Percentiles rank a stretch among this genome's conserved stretches.
Evolutionary conservation across 53 echinoderm and acorn worm genomes (phyloP).

Genomic region (Holothuria leucospilota): DNA sequence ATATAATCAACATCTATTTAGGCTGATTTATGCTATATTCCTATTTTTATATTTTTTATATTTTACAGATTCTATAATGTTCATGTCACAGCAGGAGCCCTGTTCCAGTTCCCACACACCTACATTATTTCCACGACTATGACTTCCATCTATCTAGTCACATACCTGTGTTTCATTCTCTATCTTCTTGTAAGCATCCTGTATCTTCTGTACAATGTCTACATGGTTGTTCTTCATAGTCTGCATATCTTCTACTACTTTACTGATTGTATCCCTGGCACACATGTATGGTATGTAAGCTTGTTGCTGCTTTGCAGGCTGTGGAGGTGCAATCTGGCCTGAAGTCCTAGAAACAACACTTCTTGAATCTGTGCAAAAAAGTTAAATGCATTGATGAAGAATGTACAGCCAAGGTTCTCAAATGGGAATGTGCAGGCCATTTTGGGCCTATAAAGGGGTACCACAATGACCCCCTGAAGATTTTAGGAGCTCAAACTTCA

Average conservation of each 20-base stretch:
- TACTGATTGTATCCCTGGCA: conserved; percentile 85
- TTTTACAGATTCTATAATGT: too few species aligned
- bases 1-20: too few species aligned
- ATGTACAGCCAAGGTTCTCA: neutral
- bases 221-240: conserved; percentile 91
- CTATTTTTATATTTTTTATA: too few species aligned
- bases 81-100: too few species aligned
- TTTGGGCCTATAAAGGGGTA: too few species aligned
- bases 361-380: conserved; percentile 59
- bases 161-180: conserved; percentile 95
- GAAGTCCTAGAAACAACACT: conserved; percentile 66
- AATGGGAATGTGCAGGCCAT: too few species aligned
- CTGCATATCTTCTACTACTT: conserved; percentile 94
- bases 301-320: conserved; percentile 81
- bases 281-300: conserved; percentile 94
- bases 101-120: too few species aligned
- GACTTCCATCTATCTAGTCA: too few species aligned
- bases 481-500: too few species aligned
- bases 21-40: too few species aligned
- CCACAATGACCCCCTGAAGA: too few species aligned
- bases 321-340: conserved; percentile 69
- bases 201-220: conserved; percentile 83
- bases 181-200: conserved; percentile 81
- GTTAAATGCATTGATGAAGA: neutral
- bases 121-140: too few species aligned